phyloP scores from a whole-genome alignment of 1,140 invertebrate species.

The Sminthurides bifidus region DNA sequence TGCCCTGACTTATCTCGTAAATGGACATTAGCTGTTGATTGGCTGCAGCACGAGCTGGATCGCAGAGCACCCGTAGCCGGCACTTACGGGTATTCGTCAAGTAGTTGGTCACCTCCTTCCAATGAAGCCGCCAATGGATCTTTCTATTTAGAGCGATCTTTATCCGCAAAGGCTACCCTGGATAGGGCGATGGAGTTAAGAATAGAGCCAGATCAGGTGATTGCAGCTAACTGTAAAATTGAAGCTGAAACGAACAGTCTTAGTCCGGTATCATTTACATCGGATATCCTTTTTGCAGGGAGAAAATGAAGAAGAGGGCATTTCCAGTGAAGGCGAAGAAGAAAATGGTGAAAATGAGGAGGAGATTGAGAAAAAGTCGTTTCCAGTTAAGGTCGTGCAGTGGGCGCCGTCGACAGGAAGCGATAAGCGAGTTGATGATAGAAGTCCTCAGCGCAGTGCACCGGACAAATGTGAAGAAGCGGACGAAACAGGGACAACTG shows the following conservation, averaged over 20 bases:
- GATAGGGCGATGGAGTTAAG: constrained; percentile 70
- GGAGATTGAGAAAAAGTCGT: too few species aligned
- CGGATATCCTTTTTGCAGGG: constrained; percentile 5
- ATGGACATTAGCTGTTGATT: constrained; percentile 78
- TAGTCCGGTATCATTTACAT: neutral
- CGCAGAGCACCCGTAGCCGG: constrained; percentile 42
- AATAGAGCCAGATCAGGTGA: constrained; percentile 15
- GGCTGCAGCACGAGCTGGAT: constrained; percentile 90
- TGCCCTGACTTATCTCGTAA: constrained; percentile 67
- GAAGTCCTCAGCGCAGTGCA: too few species aligned
- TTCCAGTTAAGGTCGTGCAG: too few species aligned
- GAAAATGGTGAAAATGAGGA: constrained; percentile 7
- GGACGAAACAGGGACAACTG: neutral
- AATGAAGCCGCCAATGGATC: constrained; percentile 85
- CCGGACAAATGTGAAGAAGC: neutral
- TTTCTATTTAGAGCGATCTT: constrained; percentile 86
- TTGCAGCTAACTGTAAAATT: neutral
- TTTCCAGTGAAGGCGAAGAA: constrained; percentile 28
- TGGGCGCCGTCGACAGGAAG: too few species aligned
- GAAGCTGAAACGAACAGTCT: neutral
- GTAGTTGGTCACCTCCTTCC: constrained; percentile 84
- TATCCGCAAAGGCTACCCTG: constrained; percentile 79
- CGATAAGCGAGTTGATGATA: neutral
- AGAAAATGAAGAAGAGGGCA: constrained; percentile 26
- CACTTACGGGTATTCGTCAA: constrained; percentile 42